Evolutionary conservation across 2,888 invertebrate species (phyloP).

Genomic region (Lacanobia wlatinum): DNA sequence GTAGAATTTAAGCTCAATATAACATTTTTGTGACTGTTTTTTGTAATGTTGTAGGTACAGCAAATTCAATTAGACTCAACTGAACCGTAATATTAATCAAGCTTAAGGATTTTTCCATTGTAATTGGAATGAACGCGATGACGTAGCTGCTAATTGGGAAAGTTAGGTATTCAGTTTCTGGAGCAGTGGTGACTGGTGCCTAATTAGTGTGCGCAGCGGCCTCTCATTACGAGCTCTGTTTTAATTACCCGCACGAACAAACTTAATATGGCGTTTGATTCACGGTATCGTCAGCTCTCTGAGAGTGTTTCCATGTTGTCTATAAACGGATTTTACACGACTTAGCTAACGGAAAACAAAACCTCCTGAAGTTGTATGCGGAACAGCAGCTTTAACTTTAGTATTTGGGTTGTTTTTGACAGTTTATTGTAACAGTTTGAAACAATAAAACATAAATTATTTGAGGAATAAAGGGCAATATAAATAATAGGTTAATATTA

Average conservation of each 20-base stretch:
- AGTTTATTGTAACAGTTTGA: background rate
- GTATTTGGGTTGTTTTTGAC: no score
- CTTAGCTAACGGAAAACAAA: constrained; percentile 29
- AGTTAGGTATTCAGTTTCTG: constrained; percentile 83
- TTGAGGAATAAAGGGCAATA: background rate
- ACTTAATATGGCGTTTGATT: constrained; percentile 76
- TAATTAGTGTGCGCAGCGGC: constrained; percentile 82
- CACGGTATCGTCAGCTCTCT: constrained; percentile 62
- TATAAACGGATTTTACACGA: constrained; percentile 44
- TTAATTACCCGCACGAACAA: constrained; percentile 84
- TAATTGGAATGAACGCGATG: constrained; percentile 72
- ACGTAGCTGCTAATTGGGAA: constrained; percentile 81
- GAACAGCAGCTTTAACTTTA: background rate
- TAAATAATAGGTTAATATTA: constrained; percentile 10
- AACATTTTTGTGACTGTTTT: constrained; percentile 6
- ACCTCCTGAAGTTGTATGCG: constrained; percentile 4
- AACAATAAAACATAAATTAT: background rate
- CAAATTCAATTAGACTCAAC: constrained; percentile 37
- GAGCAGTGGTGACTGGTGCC: constrained; percentile 79
- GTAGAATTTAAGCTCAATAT: constrained; percentile 27
- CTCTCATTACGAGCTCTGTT: constrained; percentile 81
- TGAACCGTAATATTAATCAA: constrained; percentile 61
- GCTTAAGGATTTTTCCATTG: constrained; percentile 65
- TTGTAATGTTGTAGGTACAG: constrained; percentile 14
- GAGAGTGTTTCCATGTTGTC: constrained; percentile 56